Evolutionary conservation across 2,113 vertebrate genomes (phyloP).

Genomic region (Hypanus sabinus): DNA sequence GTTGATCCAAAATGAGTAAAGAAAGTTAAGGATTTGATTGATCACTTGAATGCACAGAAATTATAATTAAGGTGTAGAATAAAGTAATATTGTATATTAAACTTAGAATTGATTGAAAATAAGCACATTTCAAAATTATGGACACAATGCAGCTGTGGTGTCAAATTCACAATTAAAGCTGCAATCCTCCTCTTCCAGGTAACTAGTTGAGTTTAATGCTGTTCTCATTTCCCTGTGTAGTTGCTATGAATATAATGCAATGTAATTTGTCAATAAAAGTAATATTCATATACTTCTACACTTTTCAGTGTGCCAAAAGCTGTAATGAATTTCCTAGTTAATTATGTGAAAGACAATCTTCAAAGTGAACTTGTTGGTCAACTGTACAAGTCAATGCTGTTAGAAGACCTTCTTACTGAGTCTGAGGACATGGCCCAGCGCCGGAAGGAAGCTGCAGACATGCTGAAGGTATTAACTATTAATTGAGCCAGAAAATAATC

Average conservation of each 20-base stretch:
- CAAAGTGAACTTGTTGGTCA: conserved; percentile 97
- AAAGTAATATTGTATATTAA: neutral
- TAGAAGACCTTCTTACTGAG: conserved; percentile 90
- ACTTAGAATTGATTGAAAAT: neutral
- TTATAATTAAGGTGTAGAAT: neutral
- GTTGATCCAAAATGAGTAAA: neutral
- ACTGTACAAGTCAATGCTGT: conserved; percentile 79
- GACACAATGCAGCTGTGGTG: neutral
- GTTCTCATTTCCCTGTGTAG: neutral
- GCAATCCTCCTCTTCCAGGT: neutral
- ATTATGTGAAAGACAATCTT: conserved; percentile 92
- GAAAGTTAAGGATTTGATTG: neutral
- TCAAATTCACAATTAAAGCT: neutral
- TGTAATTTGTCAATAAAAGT: neutral
- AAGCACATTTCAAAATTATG: neutral
- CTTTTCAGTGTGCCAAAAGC: conserved; percentile 86
- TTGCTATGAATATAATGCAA: neutral
- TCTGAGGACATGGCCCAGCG: conserved; percentile 98
- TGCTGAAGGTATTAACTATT: conserved; percentile 75
- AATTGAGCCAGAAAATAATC: neutral
- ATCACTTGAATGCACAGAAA: neutral
- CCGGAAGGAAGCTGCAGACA: conserved; percentile 89
- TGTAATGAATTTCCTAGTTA: conserved; percentile 98
- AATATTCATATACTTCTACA: neutral
- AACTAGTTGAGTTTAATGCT: neutral